Evolutionary conservation across 1,140 invertebrate species (phyloP), one percentile per base, ranked within the genome.

Genomic region (Cyphomyrmex costatus): DNA sequence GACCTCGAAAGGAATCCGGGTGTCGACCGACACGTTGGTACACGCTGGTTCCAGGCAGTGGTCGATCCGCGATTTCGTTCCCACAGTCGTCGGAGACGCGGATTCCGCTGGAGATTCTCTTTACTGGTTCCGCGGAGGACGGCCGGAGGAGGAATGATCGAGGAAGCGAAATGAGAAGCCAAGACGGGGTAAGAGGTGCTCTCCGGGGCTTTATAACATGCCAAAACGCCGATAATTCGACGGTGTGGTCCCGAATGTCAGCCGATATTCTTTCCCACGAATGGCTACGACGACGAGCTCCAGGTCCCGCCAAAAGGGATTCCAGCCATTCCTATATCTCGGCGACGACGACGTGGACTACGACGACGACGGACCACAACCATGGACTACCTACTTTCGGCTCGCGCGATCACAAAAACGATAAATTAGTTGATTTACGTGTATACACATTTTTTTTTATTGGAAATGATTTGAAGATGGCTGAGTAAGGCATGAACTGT

Each of bases 171-270:
- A 53, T 33, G 49, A 51, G 83, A 51, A 61, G 60, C 24, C 30
- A 84, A 73, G 42, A 60, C 27, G 51, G 14, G 53, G 21, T 88
- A 88, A 86, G 92, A 87, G 82, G 51, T 16, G 46, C 68, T 53
- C 79, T 88, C 86, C 88, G 84, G 86, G 65, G 90, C 91, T 92
- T 92, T 94, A 93, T 93, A 95, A 95, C 94, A 95, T 94, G 94
- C 94, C 94, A 95, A 95, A 95, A 95, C 93, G 94, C 90, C 94
- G 94, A 95, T 95, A 95, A 95, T 94, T 95, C 94, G 94, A 94
- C 93, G 90, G 94, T 95, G 94, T 95, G 94, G 94, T 94, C 94
- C 84, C 82, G 90, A 92, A 92, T 91, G 90, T 94, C 91, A 87
- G 90, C 89, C 89, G 89, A 93, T 93, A 93, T 93, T 91, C 93